Evolutionary conservation across 2,113 vertebrate genomes (phyloP).

Genomic region (Tupaia chinensis): DNA sequence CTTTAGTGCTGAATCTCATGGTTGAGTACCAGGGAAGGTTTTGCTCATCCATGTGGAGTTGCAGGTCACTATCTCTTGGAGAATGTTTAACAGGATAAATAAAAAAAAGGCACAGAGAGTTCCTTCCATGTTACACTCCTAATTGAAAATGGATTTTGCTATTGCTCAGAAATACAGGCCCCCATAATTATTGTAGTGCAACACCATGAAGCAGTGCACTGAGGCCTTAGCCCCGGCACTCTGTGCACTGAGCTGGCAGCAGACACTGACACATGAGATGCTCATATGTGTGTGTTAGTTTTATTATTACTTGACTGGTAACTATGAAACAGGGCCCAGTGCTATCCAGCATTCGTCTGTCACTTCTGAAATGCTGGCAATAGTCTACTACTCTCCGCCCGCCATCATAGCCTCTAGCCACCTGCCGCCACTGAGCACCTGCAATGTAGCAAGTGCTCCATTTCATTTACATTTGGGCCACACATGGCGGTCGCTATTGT

Average conservation of each 20-base stretch:
- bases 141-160: background rate
- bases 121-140: background rate
- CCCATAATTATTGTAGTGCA: background rate
- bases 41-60: background rate
- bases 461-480: too few species aligned
- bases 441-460: background rate
- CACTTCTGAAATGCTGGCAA: background rate
- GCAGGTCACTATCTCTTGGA: background rate
- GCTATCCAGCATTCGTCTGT: background rate
- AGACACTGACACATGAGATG: background rate
- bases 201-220: background rate
- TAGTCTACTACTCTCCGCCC: too few species aligned
- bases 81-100: background rate
- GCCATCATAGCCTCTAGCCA: background rate
- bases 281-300: background rate
- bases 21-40: background rate
- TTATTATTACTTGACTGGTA: background rate
- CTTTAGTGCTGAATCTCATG: background rate
- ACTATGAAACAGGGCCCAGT: background rate
- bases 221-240: background rate
- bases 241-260: background rate
- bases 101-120: background rate
- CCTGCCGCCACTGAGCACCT: background rate
- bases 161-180: background rate
- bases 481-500: background rate